Evolutionary conservation across 2,888 invertebrate species (phyloP).

Genomic region (Hydrotaea diabolus): DNA sequence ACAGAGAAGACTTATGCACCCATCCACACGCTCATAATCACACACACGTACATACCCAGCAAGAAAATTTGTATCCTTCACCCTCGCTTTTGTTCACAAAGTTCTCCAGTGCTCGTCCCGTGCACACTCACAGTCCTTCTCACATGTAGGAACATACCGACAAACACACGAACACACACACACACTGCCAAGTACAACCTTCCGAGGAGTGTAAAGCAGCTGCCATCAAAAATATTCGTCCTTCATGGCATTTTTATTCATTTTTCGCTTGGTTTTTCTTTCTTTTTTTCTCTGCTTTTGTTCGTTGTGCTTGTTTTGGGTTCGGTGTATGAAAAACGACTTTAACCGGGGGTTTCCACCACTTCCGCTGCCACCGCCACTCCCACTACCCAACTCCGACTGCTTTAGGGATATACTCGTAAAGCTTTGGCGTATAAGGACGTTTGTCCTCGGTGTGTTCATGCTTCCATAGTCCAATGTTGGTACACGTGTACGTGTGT

Average conservation of each 20-base stretch:
- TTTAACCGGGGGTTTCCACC: conserved; percentile 48
- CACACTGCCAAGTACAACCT: background rate
- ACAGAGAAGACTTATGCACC: too few relatives aligned
- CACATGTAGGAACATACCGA: conserved; percentile 2
- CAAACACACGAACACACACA: background rate
- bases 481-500: background rate
- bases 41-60: background rate
- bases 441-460: conserved; percentile 8
- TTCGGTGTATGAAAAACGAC: conserved; percentile 57
- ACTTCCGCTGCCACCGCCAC: conserved; percentile 2
- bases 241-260: conserved; percentile 64
- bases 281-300: background rate
- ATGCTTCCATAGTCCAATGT: background rate
- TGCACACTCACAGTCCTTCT: background rate
- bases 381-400: background rate
- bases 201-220: conserved; percentile 54
- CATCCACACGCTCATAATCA: conserved; percentile 17
- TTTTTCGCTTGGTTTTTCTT: conserved; percentile 32
- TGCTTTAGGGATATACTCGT: conserved; percentile 26
- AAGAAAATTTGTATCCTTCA: conserved; percentile 53
- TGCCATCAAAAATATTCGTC: conserved; percentile 68
- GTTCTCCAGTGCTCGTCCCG: background rate
- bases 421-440: conserved; percentile 50
- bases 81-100: conserved; percentile 53
- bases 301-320: conserved; percentile 43